Evolutionary conservation across 2,888 invertebrate genomes (phyloP).

Genomic region (Pyralis farinalis): DNA sequence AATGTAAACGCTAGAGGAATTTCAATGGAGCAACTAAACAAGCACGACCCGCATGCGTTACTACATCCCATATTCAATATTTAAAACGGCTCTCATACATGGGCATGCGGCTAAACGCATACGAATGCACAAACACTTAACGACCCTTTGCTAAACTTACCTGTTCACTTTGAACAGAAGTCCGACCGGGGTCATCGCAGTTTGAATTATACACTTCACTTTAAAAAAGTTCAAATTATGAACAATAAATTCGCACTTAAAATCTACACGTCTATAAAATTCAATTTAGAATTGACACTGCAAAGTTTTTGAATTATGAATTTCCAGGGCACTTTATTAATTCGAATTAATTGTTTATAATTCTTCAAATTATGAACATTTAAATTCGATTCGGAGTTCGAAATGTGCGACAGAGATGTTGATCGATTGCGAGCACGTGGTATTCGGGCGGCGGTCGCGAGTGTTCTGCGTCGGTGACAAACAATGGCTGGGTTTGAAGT

Average conservation of each 20-base stretch:
- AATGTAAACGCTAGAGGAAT: constrained; percentile 12
- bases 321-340: no score
- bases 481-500: constrained; percentile 54
- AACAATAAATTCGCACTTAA: constrained; percentile 9
- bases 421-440: constrained; percentile 51
- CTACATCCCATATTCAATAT: constrained; percentile 49
- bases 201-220: constrained; percentile 16
- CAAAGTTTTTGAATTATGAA: not conserved
- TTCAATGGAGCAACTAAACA: constrained; percentile 24
- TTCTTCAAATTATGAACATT: no score
- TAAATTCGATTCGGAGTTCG: constrained; percentile 29
- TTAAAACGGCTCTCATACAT: constrained; percentile 33
- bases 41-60: constrained; percentile 27
- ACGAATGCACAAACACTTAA: constrained; percentile 24
- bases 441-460: constrained; percentile 50
- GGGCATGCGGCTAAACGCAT: constrained; percentile 21
- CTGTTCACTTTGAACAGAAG: constrained; percentile 82
- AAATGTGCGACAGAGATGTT: constrained; percentile 35
- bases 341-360: constrained; percentile 7
- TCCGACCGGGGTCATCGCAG: constrained; percentile 81
- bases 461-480: constrained; percentile 63
- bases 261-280: constrained; percentile 13
- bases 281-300: constrained; percentile 1
- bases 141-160: constrained; percentile 40
- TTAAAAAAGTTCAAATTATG: constrained; percentile 12